Evolutionary conservation across 2,113 vertebrate species (phyloP), one percentile per base, ranked within the genome.

Genomic region (Phylloscopus trochilus): DNA sequence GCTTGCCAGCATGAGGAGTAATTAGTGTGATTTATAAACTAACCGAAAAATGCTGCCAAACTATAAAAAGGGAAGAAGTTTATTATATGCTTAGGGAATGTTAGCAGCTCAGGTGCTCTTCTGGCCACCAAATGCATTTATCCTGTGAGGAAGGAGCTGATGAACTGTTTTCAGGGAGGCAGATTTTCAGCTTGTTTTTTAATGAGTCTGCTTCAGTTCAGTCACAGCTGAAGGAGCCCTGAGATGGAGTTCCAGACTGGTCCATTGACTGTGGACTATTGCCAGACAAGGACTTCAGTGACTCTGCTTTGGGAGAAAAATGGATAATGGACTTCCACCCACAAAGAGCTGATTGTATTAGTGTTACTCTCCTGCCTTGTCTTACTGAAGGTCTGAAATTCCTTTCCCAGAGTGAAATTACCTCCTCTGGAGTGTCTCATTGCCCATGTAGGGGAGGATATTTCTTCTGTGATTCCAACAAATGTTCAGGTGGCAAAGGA

Each of bases 131-230:
- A 26, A 63, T 14, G 3, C 41, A 43, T 88, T 69, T 83, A 44
- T 63, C 35, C 49, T 66, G 9, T 77, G 79, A 74, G 51, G 33
- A 77, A 72, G 43, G 63, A 66, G 47, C 63, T 66, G 59, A 66
- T 90, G n/a, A 87, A 46, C 51, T 83, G 30, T 60, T 87, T 85
- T 58, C 69, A 78, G 15, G 67, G 75, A 64, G 70, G 13, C 55
- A 88, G 67, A 77, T 80, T 94, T 91, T 76, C 10, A 92, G 27
- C 55, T 87, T 87, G 10, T 67, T 83, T 92, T 80, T 80, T 86
- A 85, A 83, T 74, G 59, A 83, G 35, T 67, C 60, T 69, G 7
- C 41, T 83, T 64, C 39, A 68, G 33, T 78, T 86, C 62, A 86
- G 88, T 69, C 5, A 14, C 70, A 88, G 67, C 39, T 86, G 90